Conservation (phyloP, 2,888 invertebrate genomes). For the Blastobasis lacticolella region DNA sequence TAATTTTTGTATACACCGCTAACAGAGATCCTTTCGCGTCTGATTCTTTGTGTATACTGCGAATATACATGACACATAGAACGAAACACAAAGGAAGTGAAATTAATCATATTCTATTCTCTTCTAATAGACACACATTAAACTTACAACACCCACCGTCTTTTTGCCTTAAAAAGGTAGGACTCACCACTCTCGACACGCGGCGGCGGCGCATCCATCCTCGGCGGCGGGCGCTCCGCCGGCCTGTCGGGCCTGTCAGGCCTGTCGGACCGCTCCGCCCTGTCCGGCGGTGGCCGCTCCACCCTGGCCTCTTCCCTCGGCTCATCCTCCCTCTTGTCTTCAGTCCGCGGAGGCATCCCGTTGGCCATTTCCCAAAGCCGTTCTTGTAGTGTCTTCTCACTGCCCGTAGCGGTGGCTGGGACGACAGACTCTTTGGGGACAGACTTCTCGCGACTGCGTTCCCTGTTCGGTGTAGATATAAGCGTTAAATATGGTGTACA, state of each 20-base stretch:
- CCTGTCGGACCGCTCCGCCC: conserved; percentile 15
- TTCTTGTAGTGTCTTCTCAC: conserved; percentile 62
- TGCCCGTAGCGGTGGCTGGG: conserved; percentile 12
- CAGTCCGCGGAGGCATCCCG: conserved; percentile 36
- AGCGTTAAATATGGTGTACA: no score
- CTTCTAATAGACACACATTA: no score
- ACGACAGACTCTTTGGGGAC: conserved; percentile 29
- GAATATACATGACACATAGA: no score
- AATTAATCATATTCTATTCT: no score
- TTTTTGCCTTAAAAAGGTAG: background rate
- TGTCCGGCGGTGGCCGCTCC: conserved; percentile 13
- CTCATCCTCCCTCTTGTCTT: conserved; percentile 4
- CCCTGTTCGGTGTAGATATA: no score
- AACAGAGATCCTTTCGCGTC: no score
- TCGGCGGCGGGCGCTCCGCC: background rate
- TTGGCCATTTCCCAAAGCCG: conserved; percentile 71
- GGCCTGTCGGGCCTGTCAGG: conserved; percentile 8
- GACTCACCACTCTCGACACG: conserved; percentile 18
- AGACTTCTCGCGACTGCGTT: conserved; percentile 51
- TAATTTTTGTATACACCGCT: no score
- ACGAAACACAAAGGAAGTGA: no score
- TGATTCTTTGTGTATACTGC: no score
- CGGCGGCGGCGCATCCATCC: conserved; percentile 7
- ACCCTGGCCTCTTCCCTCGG: conserved; percentile 7
- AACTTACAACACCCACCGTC: no score